Evolutionary conservation across 1,140 invertebrate genomes (phyloP).

Genomic region (Tribolium madens): DNA sequence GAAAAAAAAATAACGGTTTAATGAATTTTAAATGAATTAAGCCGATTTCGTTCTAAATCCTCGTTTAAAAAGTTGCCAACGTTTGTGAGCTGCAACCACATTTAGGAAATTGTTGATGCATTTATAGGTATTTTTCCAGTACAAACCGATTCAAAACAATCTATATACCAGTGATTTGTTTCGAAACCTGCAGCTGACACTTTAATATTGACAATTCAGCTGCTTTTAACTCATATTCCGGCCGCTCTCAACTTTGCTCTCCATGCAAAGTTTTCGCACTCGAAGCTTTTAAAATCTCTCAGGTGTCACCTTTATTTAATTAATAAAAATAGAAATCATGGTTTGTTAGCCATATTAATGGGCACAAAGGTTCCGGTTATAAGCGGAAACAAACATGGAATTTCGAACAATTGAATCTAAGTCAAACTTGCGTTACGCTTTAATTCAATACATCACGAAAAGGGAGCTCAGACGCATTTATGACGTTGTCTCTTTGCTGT

Average conservation of each 20-base stretch:
- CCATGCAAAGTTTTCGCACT: neutral
- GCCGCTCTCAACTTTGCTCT: neutral
- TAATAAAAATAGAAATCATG: neutral
- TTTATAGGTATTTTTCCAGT: slow-evolving; percentile 1
- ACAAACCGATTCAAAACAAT: slow-evolving; percentile 33
- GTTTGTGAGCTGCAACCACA: neutral
- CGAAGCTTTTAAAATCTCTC: neutral
- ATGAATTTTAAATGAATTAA: slow-evolving; percentile 34
- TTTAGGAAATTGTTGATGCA: slow-evolving; percentile 1
- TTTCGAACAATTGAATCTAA: slow-evolving; percentile 7
- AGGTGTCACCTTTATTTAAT: neutral
- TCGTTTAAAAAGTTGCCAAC: neutral
- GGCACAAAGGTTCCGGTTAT: neutral
- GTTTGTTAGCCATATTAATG: neutral
- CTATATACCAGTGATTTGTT: slow-evolving; percentile 39
- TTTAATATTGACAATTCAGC: slow-evolving; percentile 38
- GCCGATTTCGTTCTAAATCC: neutral
- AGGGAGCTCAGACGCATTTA: slow-evolving; percentile 16
- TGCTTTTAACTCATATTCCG: slow-evolving; percentile 24
- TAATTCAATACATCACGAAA: slow-evolving; percentile 24
- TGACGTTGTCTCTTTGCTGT: slow-evolving; percentile 20
- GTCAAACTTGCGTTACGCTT: slow-evolving; percentile 16
- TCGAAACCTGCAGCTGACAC: slow-evolving; percentile 29
- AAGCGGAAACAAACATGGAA: neutral
- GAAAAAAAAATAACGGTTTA: slow-evolving; percentile 29